Evolutionary conservation across 2,797 vertebrate genomes (phyloP).

Genomic region (Gadopsis bispinosus): DNA sequence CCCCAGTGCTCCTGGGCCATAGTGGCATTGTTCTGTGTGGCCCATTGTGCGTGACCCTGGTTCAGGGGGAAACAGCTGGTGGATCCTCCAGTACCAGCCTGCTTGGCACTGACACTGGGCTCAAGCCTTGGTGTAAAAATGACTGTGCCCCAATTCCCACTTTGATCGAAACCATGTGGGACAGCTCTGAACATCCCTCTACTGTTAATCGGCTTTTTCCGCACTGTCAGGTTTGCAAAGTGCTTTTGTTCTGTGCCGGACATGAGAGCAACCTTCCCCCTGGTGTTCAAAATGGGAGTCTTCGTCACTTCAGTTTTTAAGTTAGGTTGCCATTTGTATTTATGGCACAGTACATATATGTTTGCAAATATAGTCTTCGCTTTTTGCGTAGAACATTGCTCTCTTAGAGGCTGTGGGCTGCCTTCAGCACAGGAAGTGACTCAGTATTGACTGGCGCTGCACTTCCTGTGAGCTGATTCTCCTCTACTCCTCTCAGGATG

Average conservation of each 20-base stretch:
- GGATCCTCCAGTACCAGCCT: conserved; percentile 72
- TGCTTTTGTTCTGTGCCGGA: conserved; percentile 47
- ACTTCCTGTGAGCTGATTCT: conserved; percentile 81
- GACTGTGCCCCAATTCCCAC: conserved; percentile 34
- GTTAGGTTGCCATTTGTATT: not conserved
- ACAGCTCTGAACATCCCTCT: conserved; percentile 50
- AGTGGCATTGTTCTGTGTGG: conserved; percentile 79
- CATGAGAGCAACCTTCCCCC: conserved; percentile 12
- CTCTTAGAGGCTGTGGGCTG: conserved; percentile 51
- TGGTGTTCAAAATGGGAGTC: not conserved
- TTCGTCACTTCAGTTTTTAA: conserved; percentile 1
- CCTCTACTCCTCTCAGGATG: conserved; percentile 76
- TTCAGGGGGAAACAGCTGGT: conserved; percentile 85
- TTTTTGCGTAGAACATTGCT: conserved; percentile 31
- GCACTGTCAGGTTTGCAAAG: conserved; percentile 28
- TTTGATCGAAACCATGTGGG: conserved; percentile 58
- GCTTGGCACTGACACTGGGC: conserved; percentile 66
- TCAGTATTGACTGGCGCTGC: conserved; percentile 78
- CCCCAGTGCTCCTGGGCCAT: conserved; percentile 61
- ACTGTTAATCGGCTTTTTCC: conserved; percentile 54
- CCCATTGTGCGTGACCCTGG: conserved; percentile 76
- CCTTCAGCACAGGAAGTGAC: conserved; percentile 82
- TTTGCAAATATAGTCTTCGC: not conserved
- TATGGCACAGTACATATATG: not conserved
- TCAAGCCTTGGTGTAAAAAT: conserved; percentile 51